Evolutionary conservation across 1,140 invertebrate genomes (phyloP), one percentile per base, ranked within the genome.

Genomic region (Meloidogyne chitwoodi): DNA sequence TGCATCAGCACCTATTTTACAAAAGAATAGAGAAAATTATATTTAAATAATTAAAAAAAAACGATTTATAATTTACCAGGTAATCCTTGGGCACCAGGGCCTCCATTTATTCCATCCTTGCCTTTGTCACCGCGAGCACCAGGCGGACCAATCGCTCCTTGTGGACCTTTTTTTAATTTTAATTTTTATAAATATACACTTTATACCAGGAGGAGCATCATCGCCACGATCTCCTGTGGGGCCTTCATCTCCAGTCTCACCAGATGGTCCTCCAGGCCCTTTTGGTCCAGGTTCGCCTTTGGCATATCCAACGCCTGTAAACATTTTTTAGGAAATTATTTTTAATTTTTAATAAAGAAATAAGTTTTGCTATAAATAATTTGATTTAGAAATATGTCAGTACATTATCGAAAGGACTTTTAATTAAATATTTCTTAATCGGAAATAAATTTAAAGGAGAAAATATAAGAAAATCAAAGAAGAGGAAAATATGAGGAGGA

Each of bases 261-360:
- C 79, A 19, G 80, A 14, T 24, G 48, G 70, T 4, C 70, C 70
- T 24, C 2, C 19, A 5, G 73, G 65, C 38, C 79, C 79, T 38
- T 80, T 80, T 34, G 79, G 79, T 24, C 79, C 79, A 26, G 79
- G 79, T 16, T 80, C 24, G 8, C 79, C 79, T 38, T 75, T 79
- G 14, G 78, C 78, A 74, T 76, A 79, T 16, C 79, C 78, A 44
- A 75, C 56, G 16, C 69, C 65, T 38, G 56, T 64, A 71, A 66
- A 19, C 6, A 3, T 31, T 31, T 31, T 31, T 6, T 38, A 38
- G 10, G n/a, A n/a, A n/a, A n/a, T n/a, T n/a, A n/a, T n/a, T n/a
- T n/a, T n/a, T n/a, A n/a, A n/a, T n/a, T n/a, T n/a, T n/a, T n/a
- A n/a, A n/a, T n/a, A n/a, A n/a, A n/a, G n/a, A n/a, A n/a, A n/a